phyloP scores from a whole-genome alignment of 1,140 invertebrate genomes.

The Drosophila pallidifrons region DNA sequence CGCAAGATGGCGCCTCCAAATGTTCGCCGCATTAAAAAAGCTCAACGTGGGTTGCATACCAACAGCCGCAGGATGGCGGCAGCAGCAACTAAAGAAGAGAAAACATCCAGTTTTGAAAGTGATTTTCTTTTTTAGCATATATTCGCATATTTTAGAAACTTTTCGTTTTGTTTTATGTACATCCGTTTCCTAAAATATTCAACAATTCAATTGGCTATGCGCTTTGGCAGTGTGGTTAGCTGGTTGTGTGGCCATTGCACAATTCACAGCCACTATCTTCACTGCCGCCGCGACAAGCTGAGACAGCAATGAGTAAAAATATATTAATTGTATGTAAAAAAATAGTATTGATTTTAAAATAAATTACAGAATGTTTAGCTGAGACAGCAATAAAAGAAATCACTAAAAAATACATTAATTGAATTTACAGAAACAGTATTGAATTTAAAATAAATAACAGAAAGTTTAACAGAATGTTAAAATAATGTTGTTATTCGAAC shows the following conservation, averaged over 20 bases:
- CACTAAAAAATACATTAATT: too few species aligned
- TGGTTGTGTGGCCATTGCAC: constrained; percentile 92
- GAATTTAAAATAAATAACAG: too few species aligned
- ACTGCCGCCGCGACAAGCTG: constrained; percentile 91
- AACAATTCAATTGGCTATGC: constrained; percentile 86
- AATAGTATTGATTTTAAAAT: background rate
- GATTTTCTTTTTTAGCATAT: background rate
- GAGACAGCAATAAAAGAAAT: too few species aligned
- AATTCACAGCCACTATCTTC: constrained; percentile 97
- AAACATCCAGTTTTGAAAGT: constrained; percentile 14
- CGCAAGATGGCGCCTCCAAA: constrained; percentile 46
- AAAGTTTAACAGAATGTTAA: too few species aligned
- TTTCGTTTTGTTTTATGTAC: constrained; percentile 14
- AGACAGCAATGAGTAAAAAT: constrained; percentile 49
- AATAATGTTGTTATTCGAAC: background rate
- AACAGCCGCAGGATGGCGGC: constrained; percentile 24
- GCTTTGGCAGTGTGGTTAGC: constrained; percentile 99
- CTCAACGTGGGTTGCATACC: constrained; percentile 3
- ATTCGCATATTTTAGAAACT: background rate
- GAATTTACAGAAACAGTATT: too few species aligned
- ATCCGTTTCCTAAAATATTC: constrained; percentile 10
- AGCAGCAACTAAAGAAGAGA: background rate
- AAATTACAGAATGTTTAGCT: too few species aligned
- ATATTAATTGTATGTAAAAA: background rate
- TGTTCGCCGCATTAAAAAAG: constrained; percentile 34